Evolutionary conservation across 2,888 invertebrate species (phyloP).

Genomic region (Lacanobia wlatinum): DNA sequence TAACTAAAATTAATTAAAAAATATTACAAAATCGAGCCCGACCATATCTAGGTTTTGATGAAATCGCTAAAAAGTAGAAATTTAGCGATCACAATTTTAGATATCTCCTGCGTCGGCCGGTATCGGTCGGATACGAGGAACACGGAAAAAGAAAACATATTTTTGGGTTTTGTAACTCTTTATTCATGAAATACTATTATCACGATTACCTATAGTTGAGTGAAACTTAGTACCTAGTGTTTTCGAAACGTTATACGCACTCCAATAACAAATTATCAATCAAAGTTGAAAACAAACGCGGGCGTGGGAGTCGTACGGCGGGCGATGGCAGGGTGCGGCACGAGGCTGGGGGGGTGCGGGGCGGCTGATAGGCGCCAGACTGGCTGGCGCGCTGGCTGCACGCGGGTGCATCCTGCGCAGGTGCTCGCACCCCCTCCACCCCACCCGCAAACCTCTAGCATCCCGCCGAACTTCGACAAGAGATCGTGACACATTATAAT

Average conservation of each 20-base stretch:
- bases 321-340: slow-evolving; percentile 56
- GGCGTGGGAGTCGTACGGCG: slow-evolving; percentile 75
- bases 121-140: too few species aligned
- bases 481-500: slow-evolving; percentile 64
- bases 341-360: slow-evolving; percentile 46
- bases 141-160: not conserved
- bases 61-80: too few species aligned
- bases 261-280: slow-evolving; percentile 90
- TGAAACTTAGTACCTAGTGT: slow-evolving; percentile 71
- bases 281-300: slow-evolving; percentile 90
- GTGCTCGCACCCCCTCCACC: slow-evolving; percentile 72
- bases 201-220: slow-evolving; percentile 53
- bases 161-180: not conserved
- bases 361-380: slow-evolving; percentile 83
- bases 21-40: too few species aligned
- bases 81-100: too few species aligned
- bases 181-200: slow-evolving; percentile 44
- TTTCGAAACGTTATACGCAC: slow-evolving; percentile 83
- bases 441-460: slow-evolving; percentile 57
- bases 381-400: slow-evolving; percentile 86
- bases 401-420: slow-evolving; percentile 83
- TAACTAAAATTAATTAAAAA: too few species aligned
- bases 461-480: slow-evolving; percentile 68
- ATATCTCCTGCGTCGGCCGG: too few species aligned
- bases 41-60: too few species aligned